Evolutionary conservation across 2,113 vertebrate genomes (phyloP), one percentile per base, ranked within the genome.

Genomic region (Scomber scombrus): DNA sequence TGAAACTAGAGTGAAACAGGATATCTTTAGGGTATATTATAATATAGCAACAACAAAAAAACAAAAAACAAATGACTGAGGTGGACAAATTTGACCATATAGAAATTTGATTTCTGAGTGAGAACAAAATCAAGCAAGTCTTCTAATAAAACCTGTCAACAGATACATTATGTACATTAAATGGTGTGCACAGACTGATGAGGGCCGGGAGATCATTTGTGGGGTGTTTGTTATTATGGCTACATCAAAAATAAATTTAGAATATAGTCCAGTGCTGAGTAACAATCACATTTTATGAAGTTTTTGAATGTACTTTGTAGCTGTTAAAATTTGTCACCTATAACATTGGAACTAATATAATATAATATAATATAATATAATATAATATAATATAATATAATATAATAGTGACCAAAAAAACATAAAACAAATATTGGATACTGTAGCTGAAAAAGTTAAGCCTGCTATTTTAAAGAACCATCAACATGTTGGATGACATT

Each of bases 91-190:
- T 68, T 84, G 81, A 92, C 72, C 64, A 91, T 80, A 87, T 90
- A 92, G 88, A 93, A 88, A 93, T 85, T 78, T 60, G 88, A 89
- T 88, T 89, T 88, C 67, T 82, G 71, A 86, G 67, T 90, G 90
- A 91, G 84, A 94, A 93, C 86, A 91, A 92, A 93, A 91, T 80
- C 68, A 93, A 90, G 87, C 74, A 88, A 77, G 84, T 91, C 69
- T 79, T 90, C 71, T 85, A 79, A 80, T 80, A 84, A 84, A 92
- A 94, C 91, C 92, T 91, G 92, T 82, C 86, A 92, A 90, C 81
- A 85, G 81, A 90, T 92, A 91, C 81, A 88, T 46, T 93, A 93
- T 93, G 78, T 94, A 94, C 91, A 94, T 74, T 72, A 67, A 50
- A 83, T 80, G 86, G 85, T 91, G 93, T 90, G 91, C 93, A 93